Percentiles rank a stretch among this genome's conserved stretches.
Evolutionary conservation across 2,888 invertebrate genomes (phyloP).

Genomic region (Habrosyne pyritoides): DNA sequence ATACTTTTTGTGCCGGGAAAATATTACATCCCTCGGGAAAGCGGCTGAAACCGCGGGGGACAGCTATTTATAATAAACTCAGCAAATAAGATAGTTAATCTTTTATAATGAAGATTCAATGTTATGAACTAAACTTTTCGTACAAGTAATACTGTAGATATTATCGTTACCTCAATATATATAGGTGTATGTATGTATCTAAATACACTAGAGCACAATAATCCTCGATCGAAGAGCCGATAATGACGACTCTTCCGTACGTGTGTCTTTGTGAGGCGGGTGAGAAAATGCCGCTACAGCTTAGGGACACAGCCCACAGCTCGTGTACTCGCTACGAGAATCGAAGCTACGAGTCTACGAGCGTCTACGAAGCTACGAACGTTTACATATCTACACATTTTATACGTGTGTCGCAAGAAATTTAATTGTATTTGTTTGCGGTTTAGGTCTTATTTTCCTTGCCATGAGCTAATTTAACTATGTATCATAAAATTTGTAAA

Average conservation of each 20-base stretch:
- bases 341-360: constrained; percentile 7
- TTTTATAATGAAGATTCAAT: neutral
- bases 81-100: too few species aligned
- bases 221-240: constrained; percentile 54
- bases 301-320: constrained; percentile 32
- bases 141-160: neutral
- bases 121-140: neutral
- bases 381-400: too few species aligned
- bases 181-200: constrained; percentile 29
- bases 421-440: too few species aligned
- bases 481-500: too few species aligned
- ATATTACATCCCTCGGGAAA: too few species aligned
- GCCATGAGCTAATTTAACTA: too few species aligned
- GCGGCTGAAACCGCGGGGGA: too few species aligned
- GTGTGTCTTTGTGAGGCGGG: constrained; percentile 55
- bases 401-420: too few species aligned
- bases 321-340: constrained; percentile 9
- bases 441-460: too few species aligned
- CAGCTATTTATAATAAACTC: too few species aligned
- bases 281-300: constrained; percentile 30
- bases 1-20: too few species aligned
- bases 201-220: constrained; percentile 53
- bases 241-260: constrained; percentile 57
- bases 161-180: constrained; percentile 11
- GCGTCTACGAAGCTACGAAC: constrained; percentile 8